Conservation (phyloP, 2,113 vertebrate genomes). For the Odocoileus virginianus region DNA sequence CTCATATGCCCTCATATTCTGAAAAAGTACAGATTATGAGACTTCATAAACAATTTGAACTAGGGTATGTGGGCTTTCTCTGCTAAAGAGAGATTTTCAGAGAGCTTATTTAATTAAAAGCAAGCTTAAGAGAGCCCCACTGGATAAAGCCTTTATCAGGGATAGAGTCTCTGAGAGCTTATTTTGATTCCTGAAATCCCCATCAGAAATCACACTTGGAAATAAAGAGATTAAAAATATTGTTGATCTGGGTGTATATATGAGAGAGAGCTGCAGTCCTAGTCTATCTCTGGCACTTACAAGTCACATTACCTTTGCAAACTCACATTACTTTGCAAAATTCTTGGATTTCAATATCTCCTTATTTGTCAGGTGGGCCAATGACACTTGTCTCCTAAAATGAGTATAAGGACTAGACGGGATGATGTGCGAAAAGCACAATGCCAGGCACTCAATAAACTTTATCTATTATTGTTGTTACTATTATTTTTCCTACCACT, state of each 20-base stretch:
- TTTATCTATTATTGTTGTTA: background rate
- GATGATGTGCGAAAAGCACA: background rate
- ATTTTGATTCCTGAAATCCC: background rate
- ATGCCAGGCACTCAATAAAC: background rate
- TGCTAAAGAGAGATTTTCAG: background rate
- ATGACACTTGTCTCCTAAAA: background rate
- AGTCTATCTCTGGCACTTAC: background rate
- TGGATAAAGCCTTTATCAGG: background rate
- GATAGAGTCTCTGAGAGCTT: background rate
- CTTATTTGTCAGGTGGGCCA: background rate
- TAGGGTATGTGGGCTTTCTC: background rate
- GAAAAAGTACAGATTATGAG: slow-evolving; percentile 7
- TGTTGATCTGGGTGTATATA: background rate
- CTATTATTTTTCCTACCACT: background rate
- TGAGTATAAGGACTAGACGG: background rate
- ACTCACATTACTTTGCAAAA: background rate
- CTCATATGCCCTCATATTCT: background rate
- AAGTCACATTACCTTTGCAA: background rate
- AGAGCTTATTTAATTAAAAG: slow-evolving; percentile 24
- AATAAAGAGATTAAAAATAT: background rate
- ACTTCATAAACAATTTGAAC: slow-evolving; percentile 38
- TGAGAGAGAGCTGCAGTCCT: background rate
- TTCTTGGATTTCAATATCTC: background rate
- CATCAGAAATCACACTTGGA: background rate
- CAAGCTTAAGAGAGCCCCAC: background rate